These are phyloP conservation scores for Cyrtorhinus lividipennis DNA, from an alignment of 1,140 invertebrate species.

Conservation along the genomic window DNA sequence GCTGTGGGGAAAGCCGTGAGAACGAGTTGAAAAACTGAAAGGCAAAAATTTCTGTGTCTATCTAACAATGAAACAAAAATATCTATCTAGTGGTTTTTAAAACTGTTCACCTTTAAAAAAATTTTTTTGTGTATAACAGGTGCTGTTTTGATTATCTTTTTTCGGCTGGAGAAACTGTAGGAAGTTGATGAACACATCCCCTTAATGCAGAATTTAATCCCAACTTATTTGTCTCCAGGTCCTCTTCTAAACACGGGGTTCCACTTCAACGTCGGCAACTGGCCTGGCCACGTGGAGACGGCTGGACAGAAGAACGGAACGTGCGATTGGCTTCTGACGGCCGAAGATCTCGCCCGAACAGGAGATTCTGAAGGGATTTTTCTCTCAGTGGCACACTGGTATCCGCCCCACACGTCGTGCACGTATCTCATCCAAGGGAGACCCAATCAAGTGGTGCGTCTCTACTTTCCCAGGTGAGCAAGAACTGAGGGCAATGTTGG, in stretches of 20 bases:
- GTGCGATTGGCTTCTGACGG: constrained; percentile 73
- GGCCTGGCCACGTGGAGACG: constrained; percentile 78
- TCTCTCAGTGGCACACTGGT: constrained; percentile 81
- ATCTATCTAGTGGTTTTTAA: too few species aligned
- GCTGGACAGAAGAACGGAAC: constrained; percentile 64
- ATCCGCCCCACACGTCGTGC: constrained; percentile 77
- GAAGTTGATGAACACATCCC: too few species aligned
- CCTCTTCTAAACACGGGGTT: constrained; percentile 80
- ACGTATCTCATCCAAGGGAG: constrained; percentile 74
- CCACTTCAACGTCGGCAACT: constrained; percentile 84
- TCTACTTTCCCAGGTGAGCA: constrained; percentile 68
- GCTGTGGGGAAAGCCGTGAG: too few species aligned
- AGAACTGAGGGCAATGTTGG: neutral
- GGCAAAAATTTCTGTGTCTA: too few species aligned
- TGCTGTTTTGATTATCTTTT: too few species aligned
- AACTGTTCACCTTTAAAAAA: too few species aligned
- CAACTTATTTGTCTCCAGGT: too few species aligned
- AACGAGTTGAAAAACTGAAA: too few species aligned
- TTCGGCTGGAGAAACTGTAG: too few species aligned
- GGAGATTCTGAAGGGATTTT: constrained; percentile 73
- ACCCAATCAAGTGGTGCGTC: constrained; percentile 64
- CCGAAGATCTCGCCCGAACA: constrained; percentile 53
- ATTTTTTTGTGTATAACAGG: too few species aligned
- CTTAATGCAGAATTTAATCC: too few species aligned
- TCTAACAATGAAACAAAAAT: too few species aligned